phyloP scores from a whole-genome alignment of 2,797 vertebrate genomes.

The Danio kyathit region DNA sequence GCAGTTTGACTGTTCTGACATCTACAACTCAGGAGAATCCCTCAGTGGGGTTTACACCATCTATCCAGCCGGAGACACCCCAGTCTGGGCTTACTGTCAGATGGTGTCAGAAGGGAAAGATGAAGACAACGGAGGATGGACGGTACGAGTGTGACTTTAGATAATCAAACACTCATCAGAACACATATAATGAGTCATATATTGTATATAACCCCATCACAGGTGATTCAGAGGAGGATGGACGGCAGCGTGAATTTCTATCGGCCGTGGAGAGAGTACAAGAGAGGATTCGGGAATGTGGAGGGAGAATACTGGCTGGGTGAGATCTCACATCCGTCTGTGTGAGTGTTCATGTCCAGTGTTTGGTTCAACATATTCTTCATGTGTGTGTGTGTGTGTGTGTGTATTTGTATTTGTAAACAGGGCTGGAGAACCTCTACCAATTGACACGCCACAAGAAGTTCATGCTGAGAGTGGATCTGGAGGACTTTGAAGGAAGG shows the following conservation, averaged over 20 bases:
- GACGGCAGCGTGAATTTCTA: conserved; percentile 13
- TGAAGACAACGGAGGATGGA: neutral
- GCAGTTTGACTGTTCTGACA: neutral
- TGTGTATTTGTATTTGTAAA: neutral
- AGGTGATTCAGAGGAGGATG: no score
- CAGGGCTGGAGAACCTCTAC: conserved; percentile 67
- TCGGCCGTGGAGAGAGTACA: neutral
- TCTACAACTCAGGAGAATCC: no score
- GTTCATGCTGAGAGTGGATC: conserved; percentile 64
- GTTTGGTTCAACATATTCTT: neutral
- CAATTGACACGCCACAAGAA: conserved; percentile 62
- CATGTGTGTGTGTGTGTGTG: no score
- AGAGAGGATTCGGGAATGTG: neutral
- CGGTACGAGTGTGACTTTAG: neutral
- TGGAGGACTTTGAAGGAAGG: conserved; percentile 60
- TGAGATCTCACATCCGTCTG: neutral
- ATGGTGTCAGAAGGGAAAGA: neutral
- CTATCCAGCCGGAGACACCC: neutral
- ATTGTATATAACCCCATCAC: no score
- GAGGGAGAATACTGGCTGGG: conserved; percentile 14
- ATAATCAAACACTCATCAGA: neutral
- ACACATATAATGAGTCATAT: no score
- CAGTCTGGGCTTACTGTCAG: conserved; percentile 3
- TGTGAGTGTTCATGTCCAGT: neutral
- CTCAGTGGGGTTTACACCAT: neutral